phyloP scores from a whole-genome alignment of 2,888 invertebrate genomes.

The Thumatha senex region DNA sequence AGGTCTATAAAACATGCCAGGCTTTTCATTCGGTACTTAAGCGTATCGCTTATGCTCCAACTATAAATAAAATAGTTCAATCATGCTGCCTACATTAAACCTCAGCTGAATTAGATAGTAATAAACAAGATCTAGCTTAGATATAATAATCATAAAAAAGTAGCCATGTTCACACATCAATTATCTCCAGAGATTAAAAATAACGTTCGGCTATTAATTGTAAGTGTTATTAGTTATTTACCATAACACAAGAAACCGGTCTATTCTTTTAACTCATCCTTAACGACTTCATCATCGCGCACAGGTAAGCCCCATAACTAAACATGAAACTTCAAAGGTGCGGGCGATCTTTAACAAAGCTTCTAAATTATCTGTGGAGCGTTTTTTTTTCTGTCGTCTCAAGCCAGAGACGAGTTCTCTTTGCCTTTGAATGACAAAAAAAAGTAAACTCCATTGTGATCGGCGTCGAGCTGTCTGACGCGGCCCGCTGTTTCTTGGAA shows the following conservation, averaged over 20 bases:
- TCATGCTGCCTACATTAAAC: not conserved
- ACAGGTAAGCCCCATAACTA: slow-evolving; percentile 55
- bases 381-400: slow-evolving; percentile 59
- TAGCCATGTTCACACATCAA: slow-evolving; percentile 6
- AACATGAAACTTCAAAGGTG: slow-evolving; percentile 68
- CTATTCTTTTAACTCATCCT: slow-evolving; percentile 48
- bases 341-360: slow-evolving; percentile 55
- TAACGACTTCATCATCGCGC: slow-evolving; percentile 55
- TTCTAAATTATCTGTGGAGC: slow-evolving; percentile 61
- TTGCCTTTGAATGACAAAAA: slow-evolving; percentile 61
- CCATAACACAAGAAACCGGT: slow-evolving; percentile 28
- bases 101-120: too few species aligned
- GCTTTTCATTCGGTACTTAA: slow-evolving; percentile 2
- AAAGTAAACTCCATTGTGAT: slow-evolving; percentile 70
- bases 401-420: slow-evolving; percentile 61
- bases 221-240: slow-evolving; percentile 21
- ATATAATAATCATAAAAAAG: slow-evolving; percentile 8
- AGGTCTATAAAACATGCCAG: too few species aligned
- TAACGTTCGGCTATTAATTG: slow-evolving; percentile 16
- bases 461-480: slow-evolving; percentile 79
- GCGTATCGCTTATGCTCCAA: not conserved
- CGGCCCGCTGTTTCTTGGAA: slow-evolving; percentile 70
- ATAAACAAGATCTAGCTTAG: slow-evolving; percentile 1
- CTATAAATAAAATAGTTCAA: not conserved
- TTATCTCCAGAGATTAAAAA: slow-evolving; percentile 11